Evolutionary conservation across 2,113 vertebrate species (phyloP).

Genomic region (Tyto alba): DNA sequence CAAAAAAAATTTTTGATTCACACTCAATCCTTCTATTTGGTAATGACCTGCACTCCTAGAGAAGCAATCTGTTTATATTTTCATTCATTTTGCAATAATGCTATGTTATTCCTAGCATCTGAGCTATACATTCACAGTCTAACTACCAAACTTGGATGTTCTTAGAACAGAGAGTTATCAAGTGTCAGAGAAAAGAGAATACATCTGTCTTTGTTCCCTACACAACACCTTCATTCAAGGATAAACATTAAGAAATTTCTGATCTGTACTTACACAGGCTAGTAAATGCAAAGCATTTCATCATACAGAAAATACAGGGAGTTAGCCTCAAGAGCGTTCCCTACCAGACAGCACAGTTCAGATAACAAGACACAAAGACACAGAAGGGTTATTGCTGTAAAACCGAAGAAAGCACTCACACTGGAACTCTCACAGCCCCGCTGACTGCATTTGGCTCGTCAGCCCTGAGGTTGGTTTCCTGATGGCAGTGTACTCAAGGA

Average conservation of each 20-base stretch:
- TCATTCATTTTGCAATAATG: background rate
- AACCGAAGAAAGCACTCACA: background rate
- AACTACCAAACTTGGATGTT: background rate
- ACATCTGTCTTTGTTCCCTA: background rate
- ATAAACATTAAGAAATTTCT: background rate
- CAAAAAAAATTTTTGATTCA: background rate
- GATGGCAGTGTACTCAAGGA: background rate
- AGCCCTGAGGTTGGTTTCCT: background rate
- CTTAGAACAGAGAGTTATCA: background rate
- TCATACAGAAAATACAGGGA: background rate
- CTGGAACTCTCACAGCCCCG: background rate
- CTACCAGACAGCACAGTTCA: background rate
- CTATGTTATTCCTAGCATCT: background rate
- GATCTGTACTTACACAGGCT: background rate
- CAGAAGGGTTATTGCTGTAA: background rate
- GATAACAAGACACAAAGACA: background rate
- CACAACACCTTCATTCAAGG: background rate
- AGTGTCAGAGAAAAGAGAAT: background rate
- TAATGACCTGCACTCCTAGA: background rate
- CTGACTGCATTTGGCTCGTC: background rate
- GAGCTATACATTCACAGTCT: background rate
- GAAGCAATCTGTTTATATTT: background rate
- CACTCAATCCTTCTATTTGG: too few relatives aligned
- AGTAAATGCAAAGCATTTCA: background rate
- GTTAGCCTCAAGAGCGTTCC: accelerated